Conservation (phyloP, 2,888 invertebrate species). For the Carpatolechia fugitivella region DNA sequence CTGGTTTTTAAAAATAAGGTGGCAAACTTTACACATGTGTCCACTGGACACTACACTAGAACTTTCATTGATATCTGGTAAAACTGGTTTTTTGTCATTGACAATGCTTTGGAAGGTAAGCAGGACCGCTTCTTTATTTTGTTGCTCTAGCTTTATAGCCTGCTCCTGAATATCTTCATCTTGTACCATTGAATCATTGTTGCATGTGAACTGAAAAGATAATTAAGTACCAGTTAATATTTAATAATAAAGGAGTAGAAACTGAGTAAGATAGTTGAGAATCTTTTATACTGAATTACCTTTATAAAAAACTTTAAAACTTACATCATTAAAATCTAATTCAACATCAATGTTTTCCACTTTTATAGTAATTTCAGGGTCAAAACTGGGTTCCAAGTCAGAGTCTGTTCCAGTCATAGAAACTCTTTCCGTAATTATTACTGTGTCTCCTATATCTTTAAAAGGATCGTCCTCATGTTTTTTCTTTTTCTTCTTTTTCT, state of each 20-base stretch:
- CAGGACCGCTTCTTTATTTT: conserved; percentile 52
- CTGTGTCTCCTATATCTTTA: conserved; percentile 52
- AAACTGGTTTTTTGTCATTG: conserved; percentile 32
- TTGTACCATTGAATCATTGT: conserved; percentile 43
- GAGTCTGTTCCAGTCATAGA: conserved; percentile 20
- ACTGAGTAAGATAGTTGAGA: too few relatives aligned
- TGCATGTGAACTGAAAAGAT: conserved; percentile 54
- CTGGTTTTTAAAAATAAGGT: conserved; percentile 59
- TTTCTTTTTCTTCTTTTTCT: conserved; percentile 45
- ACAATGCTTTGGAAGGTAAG: conserved; percentile 63
- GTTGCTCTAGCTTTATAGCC: conserved; percentile 50
- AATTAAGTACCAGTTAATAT: too few relatives aligned
- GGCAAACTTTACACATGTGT: conserved; percentile 62
- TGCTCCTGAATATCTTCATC: conserved; percentile 55
- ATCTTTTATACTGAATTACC: too few relatives aligned
- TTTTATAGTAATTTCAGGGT: conserved; percentile 66
- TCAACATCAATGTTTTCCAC: conserved; percentile 71
- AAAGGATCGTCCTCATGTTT: conserved; percentile 65
- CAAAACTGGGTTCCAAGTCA: conserved; percentile 34
- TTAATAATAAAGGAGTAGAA: too few relatives aligned
- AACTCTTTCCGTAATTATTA: conserved; percentile 23
- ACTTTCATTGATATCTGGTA: neutral
- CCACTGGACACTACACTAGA: conserved; percentile 18
- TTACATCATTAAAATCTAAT: conserved; percentile 69
- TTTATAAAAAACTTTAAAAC: too few relatives aligned